A percentile compares a stretch with the other conserved stretches of the same genome.
Conservation (phyloP, 1,140 invertebrate genomes). For the Caenorhabditis brenneri region DNA sequence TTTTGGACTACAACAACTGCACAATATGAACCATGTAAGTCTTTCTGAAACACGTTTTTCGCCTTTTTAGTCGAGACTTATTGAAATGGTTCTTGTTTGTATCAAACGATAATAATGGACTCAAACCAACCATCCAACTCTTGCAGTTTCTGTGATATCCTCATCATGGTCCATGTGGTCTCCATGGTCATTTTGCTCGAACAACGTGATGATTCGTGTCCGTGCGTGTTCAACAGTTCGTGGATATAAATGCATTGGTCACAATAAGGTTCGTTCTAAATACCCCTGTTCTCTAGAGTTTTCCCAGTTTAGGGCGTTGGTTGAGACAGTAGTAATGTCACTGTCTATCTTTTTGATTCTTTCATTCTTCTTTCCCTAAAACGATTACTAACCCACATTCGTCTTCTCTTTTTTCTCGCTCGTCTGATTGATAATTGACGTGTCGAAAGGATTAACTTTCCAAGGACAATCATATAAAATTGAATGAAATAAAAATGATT, state of each 20-base stretch:
- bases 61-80: too few relatives aligned
- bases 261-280: slow-evolving; percentile 28
- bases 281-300: background rate
- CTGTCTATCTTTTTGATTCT: background rate
- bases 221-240: slow-evolving; percentile 39
- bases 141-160: slow-evolving; percentile 33
- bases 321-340: slow-evolving; percentile 26
- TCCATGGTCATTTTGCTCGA: slow-evolving; percentile 45
- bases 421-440: slow-evolving; percentile 1
- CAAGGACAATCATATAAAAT: background rate
- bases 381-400: slow-evolving; percentile 39
- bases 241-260: slow-evolving; percentile 42
- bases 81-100: too few relatives aligned
- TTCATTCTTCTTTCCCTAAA: background rate
- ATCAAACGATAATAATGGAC: too few relatives aligned
- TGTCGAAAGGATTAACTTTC: slow-evolving; percentile 20
- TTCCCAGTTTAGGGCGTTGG: slow-evolving; percentile 34
- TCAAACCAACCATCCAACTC: background rate
- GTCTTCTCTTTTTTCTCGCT: background rate
- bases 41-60: background rate
- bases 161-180: slow-evolving; percentile 44
- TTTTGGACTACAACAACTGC: background rate
- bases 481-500: background rate
- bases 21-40: slow-evolving; percentile 11
- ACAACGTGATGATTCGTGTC: slow-evolving; percentile 23